Evolutionary conservation across 2,113 vertebrate species (phyloP).

Genomic region (Cebidichthys violaceus): DNA sequence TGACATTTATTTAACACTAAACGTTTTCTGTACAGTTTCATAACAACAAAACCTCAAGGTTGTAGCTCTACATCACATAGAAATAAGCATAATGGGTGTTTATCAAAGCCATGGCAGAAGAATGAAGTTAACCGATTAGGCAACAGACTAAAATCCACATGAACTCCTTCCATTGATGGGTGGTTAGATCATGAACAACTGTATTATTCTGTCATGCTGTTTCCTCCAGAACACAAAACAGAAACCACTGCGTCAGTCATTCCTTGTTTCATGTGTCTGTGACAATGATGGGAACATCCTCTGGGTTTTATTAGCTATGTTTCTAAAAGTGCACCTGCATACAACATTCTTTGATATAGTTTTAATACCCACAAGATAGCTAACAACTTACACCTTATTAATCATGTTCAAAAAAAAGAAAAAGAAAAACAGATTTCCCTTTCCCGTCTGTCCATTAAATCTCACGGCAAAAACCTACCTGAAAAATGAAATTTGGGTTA

Average conservation of each 20-base stretch:
- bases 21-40: slow-evolving; percentile 79
- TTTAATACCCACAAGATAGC: slow-evolving; percentile 31
- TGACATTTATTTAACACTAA: slow-evolving; percentile 85
- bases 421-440: not conserved
- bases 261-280: slow-evolving; percentile 7
- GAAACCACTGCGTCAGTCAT: not conserved
- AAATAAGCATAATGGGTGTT: slow-evolving; percentile 60
- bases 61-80: slow-evolving; percentile 75
- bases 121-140: slow-evolving; percentile 32
- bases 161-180: not conserved
- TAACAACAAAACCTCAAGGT: slow-evolving; percentile 72
- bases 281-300: slow-evolving; percentile 29
- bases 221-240: not conserved
- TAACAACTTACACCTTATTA: slow-evolving; percentile 36
- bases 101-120: slow-evolving; percentile 56
- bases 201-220: not conserved
- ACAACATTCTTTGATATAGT: slow-evolving; percentile 67
- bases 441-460: slow-evolving; percentile 40
- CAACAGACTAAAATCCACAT: slow-evolving; percentile 10
- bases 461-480: slow-evolving; percentile 49
- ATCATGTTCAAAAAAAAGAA: not conserved
- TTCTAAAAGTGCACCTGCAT: slow-evolving; percentile 74
- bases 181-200: not conserved
- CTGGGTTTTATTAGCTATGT: slow-evolving; percentile 35
- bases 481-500: slow-evolving; percentile 44